Conservation (phyloP, 1,140 invertebrate genomes). For the Myzus persicae region DNA sequence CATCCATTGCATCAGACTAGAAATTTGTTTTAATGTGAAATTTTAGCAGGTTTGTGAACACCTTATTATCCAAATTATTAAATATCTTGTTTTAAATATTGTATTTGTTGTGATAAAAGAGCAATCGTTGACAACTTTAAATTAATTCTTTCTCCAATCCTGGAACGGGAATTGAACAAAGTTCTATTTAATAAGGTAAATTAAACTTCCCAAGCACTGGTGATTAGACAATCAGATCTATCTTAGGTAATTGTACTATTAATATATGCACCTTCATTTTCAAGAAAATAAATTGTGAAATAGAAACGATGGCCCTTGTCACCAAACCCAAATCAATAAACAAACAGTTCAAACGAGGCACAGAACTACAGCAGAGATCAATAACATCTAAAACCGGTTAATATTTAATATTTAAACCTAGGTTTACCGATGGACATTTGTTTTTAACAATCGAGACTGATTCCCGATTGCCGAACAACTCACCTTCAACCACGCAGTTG, state of each 20-base stretch:
- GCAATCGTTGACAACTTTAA: background rate
- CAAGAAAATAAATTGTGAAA: background rate
- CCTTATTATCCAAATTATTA: too few species aligned
- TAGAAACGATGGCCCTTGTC: background rate
- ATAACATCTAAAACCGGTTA: background rate
- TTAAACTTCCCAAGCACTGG: background rate
- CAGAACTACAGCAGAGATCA: background rate
- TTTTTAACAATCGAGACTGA: background rate
- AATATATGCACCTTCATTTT: background rate
- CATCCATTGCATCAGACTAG: background rate
- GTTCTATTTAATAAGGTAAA: background rate
- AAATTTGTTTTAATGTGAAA: background rate
- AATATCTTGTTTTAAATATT: background rate
- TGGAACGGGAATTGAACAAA: background rate
- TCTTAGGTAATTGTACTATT: background rate
- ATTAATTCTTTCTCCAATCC: background rate
- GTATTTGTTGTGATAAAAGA: too few species aligned
- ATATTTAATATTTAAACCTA: too few species aligned
- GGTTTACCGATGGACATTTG: background rate
- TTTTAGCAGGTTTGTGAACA: too few species aligned
- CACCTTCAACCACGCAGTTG: slow-evolving; percentile 8
- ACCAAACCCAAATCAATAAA: background rate
- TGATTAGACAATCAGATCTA: background rate
- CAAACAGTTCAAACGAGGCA: background rate
- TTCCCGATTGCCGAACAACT: background rate